phyloP scores from a whole-genome alignment of 2,113 vertebrate genomes.

The Hydropotes inermis region DNA sequence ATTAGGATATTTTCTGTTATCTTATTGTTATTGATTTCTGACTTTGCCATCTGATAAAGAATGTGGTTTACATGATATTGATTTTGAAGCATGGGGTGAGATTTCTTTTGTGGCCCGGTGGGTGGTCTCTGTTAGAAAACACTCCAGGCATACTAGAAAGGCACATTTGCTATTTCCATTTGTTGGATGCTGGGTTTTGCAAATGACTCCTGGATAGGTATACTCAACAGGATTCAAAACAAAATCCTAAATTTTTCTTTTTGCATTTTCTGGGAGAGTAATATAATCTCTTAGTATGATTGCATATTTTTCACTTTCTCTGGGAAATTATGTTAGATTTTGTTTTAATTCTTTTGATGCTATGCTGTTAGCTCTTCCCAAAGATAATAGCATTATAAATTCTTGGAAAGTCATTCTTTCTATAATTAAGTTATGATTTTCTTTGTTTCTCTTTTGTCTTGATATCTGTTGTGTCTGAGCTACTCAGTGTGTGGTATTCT shows the following conservation, averaged over 20 bases:
- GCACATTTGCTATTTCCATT: background rate
- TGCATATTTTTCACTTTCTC: background rate
- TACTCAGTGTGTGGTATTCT: background rate
- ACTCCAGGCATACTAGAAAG: background rate
- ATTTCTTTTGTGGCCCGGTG: background rate
- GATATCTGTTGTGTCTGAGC: background rate
- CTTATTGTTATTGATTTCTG: background rate
- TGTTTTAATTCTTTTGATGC: background rate
- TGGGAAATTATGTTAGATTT: background rate
- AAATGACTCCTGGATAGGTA: background rate
- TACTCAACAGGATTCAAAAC: background rate
- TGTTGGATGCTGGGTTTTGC: background rate
- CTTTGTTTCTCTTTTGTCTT: background rate
- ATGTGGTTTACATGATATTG: background rate
- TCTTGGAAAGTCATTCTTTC: background rate
- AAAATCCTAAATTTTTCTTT: background rate
- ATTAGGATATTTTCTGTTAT: background rate
- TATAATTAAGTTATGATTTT: background rate
- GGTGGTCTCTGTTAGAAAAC: background rate
- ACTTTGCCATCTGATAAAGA: background rate
- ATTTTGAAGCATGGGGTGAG: background rate
- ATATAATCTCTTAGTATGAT: background rate
- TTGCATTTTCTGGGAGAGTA: background rate
- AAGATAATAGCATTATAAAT: background rate
- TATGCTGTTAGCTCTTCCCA: background rate